Conservation (phyloP, 2,113 vertebrate genomes). For the Etia nguti region DNA sequence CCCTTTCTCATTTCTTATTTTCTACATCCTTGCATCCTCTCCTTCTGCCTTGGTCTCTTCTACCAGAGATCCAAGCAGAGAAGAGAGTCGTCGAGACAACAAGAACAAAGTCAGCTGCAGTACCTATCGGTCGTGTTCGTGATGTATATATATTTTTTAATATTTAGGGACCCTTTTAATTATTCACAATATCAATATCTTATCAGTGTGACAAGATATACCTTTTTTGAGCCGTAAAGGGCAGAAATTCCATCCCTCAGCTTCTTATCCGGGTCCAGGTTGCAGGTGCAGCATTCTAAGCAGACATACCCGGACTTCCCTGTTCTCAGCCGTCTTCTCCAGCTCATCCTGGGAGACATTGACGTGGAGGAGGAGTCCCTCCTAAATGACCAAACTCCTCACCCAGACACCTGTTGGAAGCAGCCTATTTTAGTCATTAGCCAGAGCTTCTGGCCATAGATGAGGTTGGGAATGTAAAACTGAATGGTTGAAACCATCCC, state of each 20-base stretch:
- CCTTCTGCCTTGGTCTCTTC: background rate
- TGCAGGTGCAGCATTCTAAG: background rate
- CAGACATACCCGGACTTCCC: background rate
- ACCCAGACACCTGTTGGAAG: fast-evolving
- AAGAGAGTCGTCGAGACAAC: background rate
- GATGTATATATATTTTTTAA: background rate
- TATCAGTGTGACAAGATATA: background rate
- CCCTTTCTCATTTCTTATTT: background rate
- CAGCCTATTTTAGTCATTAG: background rate
- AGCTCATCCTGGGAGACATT: background rate
- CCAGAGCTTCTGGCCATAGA: background rate
- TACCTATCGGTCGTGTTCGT: background rate
- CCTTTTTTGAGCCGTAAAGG: fast-evolving
- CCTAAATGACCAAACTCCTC: background rate
- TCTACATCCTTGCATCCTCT: background rate
- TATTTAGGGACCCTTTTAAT: background rate
- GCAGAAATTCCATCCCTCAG: background rate
- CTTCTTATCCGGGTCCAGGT: background rate
- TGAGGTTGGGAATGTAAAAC: background rate
- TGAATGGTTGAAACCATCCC: background rate
- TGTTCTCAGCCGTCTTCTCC: background rate
- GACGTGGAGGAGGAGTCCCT: fast-evolving
- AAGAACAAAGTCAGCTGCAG: background rate
- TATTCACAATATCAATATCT: background rate
- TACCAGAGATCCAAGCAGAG: background rate